Conservation (phyloP, 2,113 vertebrate species). For the Vicugna pacos region DNA sequence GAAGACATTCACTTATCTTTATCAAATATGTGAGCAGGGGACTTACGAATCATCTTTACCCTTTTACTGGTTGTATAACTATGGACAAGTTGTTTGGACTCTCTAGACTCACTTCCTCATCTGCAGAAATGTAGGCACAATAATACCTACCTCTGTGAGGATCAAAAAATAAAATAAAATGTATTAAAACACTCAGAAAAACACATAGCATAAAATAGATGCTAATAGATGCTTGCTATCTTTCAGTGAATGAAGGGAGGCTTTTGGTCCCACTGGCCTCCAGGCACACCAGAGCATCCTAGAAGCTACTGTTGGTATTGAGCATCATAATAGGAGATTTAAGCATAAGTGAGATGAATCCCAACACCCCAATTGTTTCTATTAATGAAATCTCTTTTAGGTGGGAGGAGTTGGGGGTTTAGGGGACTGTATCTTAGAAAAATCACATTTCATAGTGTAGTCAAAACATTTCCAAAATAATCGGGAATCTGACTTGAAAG, state of each 20-base stretch:
- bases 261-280: neutral
- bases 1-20: neutral
- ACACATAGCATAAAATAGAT: conserved; percentile 11
- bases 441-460: neutral
- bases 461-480: conserved; percentile 43
- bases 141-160: neutral
- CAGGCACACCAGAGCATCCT: neutral
- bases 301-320: neutral
- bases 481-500: conserved; percentile 14
- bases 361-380: neutral
- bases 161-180: conserved; percentile 41
- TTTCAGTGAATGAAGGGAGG: neutral
- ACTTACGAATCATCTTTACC: neutral
- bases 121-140: neutral
- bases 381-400: conserved; percentile 5
- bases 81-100: neutral
- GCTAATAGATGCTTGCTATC: neutral
- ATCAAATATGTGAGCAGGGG: neutral
- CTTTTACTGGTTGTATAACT: neutral
- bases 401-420: neutral
- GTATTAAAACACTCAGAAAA: neutral
- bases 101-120: neutral
- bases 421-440: neutral
- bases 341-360: neutral
- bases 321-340: neutral